phyloP scores from a whole-genome alignment of 2,113 vertebrate genomes.

The Dascyllus trimaculatus region DNA sequence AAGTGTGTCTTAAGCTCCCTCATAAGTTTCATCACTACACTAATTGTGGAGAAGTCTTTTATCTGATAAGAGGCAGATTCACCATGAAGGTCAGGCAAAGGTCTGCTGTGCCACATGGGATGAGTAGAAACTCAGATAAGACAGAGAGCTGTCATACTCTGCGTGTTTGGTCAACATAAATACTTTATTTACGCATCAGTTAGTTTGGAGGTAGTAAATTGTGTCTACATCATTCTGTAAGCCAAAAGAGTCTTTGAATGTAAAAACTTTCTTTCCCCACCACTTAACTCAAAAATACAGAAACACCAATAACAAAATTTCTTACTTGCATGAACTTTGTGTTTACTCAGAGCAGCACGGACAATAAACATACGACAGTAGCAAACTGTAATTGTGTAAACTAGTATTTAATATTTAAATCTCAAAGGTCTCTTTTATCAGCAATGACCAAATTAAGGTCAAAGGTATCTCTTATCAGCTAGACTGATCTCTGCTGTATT shows the following conservation, averaged over 20 bases:
- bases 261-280: background rate
- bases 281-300: background rate
- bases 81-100: constrained; percentile 54
- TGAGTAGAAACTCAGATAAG: constrained; percentile 36
- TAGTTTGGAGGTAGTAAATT: background rate
- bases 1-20: background rate
- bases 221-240: background rate
- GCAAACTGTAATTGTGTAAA: background rate
- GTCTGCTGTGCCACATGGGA: constrained; percentile 15
- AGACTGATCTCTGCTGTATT: background rate
- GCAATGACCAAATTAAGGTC: constrained; percentile 21
- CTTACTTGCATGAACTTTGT: background rate
- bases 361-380: no score
- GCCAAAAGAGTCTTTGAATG: background rate
- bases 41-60: constrained; percentile 41
- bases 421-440: constrained; percentile 60
- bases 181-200: background rate
- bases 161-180: background rate
- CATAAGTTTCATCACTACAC: constrained; percentile 21
- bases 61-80: constrained; percentile 56
- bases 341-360: background rate
- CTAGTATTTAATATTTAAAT: constrained; percentile 19
- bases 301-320: background rate
- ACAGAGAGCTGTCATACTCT: background rate
- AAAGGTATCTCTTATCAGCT: constrained; percentile 35